Evolutionary conservation across 2,888 invertebrate genomes (phyloP).

Genomic region (Andrena bicolor): DNA sequence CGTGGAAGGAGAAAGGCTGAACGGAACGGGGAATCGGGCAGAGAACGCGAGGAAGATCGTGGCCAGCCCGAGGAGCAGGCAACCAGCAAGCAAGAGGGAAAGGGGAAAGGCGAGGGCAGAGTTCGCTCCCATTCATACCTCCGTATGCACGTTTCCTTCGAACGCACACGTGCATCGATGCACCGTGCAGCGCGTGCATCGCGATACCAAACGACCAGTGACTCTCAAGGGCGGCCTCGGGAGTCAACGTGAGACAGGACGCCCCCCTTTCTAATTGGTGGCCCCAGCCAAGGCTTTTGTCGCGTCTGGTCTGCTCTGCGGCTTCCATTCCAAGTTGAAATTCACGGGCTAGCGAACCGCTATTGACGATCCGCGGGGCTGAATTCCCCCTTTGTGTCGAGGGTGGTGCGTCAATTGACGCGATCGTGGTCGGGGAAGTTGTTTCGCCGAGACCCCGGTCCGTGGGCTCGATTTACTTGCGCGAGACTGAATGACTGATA

Average conservation of each 20-base stretch:
- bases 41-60: neutral
- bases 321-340: slow-evolving; percentile 15
- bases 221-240: slow-evolving; percentile 51
- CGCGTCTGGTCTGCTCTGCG: neutral
- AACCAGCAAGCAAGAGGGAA: neutral
- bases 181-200: slow-evolving; percentile 39
- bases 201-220: slow-evolving; percentile 43
- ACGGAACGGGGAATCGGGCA: slow-evolving; percentile 5
- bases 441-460: neutral
- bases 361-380: slow-evolving; percentile 13
- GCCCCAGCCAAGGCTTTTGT: slow-evolving; percentile 22
- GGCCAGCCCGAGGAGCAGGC: too few species aligned
- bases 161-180: slow-evolving; percentile 45
- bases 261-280: slow-evolving; percentile 30
- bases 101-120: slow-evolving; percentile 52
- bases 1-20: slow-evolving; percentile 40
- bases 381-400: slow-evolving; percentile 10
- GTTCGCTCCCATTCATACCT: slow-evolving; percentile 71
- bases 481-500: too few species aligned
- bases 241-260: neutral
- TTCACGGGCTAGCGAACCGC: slow-evolving; percentile 26
- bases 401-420: slow-evolving; percentile 41
- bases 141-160: slow-evolving; percentile 37
- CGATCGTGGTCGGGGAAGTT: slow-evolving; percentile 34
- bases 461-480: too few species aligned